A percentile compares a stretch with the other conserved stretches of the same genome.
Conservation (phyloP, 1,140 invertebrate species). For the Trichomalopsis sarcophagae region DNA sequence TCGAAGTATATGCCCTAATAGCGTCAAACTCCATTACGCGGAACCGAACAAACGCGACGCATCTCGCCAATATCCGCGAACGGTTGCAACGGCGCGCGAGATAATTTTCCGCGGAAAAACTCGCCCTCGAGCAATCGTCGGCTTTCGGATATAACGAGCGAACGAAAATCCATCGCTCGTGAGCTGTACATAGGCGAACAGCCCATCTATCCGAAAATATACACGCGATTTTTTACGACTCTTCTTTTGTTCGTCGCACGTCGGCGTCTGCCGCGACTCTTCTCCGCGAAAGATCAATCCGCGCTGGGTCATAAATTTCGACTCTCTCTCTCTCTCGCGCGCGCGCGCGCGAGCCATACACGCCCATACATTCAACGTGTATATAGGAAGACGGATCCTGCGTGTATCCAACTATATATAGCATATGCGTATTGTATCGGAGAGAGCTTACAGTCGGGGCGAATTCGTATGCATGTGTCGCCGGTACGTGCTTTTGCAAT, state of each 20-base stretch:
- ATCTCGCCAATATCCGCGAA: background rate
- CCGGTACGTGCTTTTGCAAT: background rate
- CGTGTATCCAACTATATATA: background rate
- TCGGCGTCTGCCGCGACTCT: background rate
- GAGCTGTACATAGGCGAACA: too few species aligned
- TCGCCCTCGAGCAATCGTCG: too few species aligned
- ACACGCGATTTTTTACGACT: too few species aligned
- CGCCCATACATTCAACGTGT: background rate
- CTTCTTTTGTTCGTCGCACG: background rate
- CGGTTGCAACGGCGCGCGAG: too few species aligned
- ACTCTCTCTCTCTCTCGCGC: too few species aligned
- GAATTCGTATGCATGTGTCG: background rate
- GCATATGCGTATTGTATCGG: background rate
- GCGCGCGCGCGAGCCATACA: background rate
- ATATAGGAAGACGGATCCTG: background rate
- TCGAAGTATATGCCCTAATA: background rate
- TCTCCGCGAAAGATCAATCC: constrained; percentile 21
- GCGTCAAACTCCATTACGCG: background rate
- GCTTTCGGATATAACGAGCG: too few species aligned
- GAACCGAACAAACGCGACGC: background rate
- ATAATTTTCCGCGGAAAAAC: too few species aligned
- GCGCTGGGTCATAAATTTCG: constrained; percentile 22
- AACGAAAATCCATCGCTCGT: too few species aligned
- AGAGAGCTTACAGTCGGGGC: background rate
- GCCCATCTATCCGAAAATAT: too few species aligned